Conservation (phyloP, 1,140 invertebrate genomes). For the Melitaea cinxia region DNA sequence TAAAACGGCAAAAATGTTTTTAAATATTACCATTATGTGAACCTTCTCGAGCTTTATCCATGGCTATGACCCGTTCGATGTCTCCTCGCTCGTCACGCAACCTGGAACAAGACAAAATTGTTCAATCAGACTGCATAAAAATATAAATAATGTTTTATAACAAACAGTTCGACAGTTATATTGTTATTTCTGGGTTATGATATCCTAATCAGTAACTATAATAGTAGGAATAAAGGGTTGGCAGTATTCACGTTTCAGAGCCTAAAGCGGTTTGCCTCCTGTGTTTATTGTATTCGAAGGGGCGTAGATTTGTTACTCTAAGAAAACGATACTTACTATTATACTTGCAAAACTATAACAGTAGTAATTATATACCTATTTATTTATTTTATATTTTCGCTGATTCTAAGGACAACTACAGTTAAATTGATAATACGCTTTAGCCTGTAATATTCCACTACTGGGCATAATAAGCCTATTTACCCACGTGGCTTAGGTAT, state of each 20-base stretch:
- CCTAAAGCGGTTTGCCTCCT: slow-evolving; percentile 35
- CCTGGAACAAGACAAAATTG: slow-evolving; percentile 83
- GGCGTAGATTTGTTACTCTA: slow-evolving; percentile 21
- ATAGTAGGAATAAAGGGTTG: slow-evolving; percentile 17
- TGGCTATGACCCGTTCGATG: slow-evolving; percentile 87
- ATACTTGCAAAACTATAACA: not conserved
- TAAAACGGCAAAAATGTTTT: not conserved
- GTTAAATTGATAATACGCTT: too few species aligned
- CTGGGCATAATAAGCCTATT: too few species aligned
- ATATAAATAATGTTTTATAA: not conserved
- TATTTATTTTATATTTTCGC: not conserved
- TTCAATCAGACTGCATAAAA: not conserved
- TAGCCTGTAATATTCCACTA: too few species aligned
- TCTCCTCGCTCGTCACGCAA: slow-evolving; percentile 92
- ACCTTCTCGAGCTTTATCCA: slow-evolving; percentile 92
- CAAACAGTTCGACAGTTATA: not conserved
- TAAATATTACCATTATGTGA: slow-evolving; percentile 89
- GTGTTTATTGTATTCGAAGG: slow-evolving; percentile 44
- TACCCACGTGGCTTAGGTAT: too few species aligned
- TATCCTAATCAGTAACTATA: slow-evolving; percentile 4
- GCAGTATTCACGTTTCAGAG: slow-evolving; percentile 23
- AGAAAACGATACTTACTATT: slow-evolving; percentile 5
- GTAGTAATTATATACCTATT: not conserved
- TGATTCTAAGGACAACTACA: too few species aligned
- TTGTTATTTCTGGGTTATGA: not conserved